Percentiles rank a stretch among this genome's conserved stretches.
These are phyloP conservation scores for Oxyteleia sp. DNA, from an alignment of 2,888 invertebrate genomes.

Conservation along the genomic window DNA sequence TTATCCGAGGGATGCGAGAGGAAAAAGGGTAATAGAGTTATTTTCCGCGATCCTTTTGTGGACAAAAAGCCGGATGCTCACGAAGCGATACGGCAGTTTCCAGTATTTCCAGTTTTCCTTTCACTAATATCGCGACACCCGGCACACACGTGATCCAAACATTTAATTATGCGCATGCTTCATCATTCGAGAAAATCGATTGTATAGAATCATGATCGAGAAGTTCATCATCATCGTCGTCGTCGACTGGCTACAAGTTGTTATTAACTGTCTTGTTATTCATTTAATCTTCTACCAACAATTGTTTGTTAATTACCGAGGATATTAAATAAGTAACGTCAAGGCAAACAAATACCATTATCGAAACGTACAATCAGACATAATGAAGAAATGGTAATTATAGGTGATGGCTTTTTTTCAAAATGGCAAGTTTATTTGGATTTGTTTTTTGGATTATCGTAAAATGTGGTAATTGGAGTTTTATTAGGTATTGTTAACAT, in stretches of 20 bases:
- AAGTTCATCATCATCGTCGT: slow-evolving; percentile 16
- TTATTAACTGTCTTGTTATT: slow-evolving; percentile 33
- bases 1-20: neutral
- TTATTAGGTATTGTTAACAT: no score
- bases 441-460: no score
- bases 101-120: slow-evolving; percentile 45
- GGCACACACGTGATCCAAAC: slow-evolving; percentile 3
- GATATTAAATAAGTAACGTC: slow-evolving; percentile 29
- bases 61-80: neutral
- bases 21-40: slow-evolving; percentile 29
- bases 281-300: slow-evolving; percentile 20
- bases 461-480: no score
- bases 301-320: slow-evolving; percentile 30
- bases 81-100: slow-evolving; percentile 14
- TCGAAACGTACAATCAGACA: neutral
- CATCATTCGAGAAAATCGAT: slow-evolving; percentile 37
- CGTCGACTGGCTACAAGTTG: neutral
- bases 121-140: slow-evolving; percentile 33
- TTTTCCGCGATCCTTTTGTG: slow-evolving; percentile 29
- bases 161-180: slow-evolving; percentile 48
- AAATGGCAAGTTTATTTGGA: neutral
- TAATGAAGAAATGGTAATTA: slow-evolving; percentile 5
- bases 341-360: slow-evolving; percentile 16
- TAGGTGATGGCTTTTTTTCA: neutral
- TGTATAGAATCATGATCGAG: slow-evolving; percentile 31